These are phyloP conservation scores for Todiramphus chloris DNA, from an alignment of 2,113 vertebrate species.

Conservation along the genomic window DNA sequence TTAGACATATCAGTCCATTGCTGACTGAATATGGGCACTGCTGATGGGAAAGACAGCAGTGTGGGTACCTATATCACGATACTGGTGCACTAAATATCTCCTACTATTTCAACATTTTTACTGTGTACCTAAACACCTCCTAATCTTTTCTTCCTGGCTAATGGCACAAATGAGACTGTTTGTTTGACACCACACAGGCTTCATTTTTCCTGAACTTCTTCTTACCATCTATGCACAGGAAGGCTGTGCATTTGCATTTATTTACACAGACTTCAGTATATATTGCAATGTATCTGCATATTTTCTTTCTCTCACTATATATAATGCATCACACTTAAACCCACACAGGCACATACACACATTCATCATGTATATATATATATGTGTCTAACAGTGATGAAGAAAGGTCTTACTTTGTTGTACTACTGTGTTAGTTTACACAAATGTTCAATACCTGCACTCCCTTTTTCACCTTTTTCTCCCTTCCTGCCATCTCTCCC, in stretches of 20 bases:
- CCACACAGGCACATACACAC: neutral
- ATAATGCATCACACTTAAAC: neutral
- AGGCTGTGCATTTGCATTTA: neutral
- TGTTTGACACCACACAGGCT: neutral
- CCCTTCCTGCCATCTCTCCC: slow-evolving; percentile 96
- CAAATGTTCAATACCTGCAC: slow-evolving; percentile 82
- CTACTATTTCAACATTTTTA: neutral
- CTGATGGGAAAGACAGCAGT: neutral
- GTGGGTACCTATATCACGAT: neutral
- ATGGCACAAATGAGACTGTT: neutral
- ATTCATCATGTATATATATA: neutral
- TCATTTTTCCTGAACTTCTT: neutral
- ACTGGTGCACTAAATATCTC: neutral
- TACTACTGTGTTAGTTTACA: neutral
- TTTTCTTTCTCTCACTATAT: neutral
- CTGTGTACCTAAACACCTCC: neutral
- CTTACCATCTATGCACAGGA: neutral
- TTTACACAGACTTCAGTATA: neutral
- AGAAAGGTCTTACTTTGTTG: neutral
- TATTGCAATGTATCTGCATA: neutral
- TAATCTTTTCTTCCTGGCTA: neutral
- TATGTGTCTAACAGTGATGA: neutral
- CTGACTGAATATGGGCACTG: neutral
- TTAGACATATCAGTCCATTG: neutral
- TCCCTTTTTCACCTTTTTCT: slow-evolving; percentile 93